These are phyloP conservation scores for Anhinga rufa DNA, from an alignment of 2,113 vertebrate species.

Conservation along the genomic window DNA sequence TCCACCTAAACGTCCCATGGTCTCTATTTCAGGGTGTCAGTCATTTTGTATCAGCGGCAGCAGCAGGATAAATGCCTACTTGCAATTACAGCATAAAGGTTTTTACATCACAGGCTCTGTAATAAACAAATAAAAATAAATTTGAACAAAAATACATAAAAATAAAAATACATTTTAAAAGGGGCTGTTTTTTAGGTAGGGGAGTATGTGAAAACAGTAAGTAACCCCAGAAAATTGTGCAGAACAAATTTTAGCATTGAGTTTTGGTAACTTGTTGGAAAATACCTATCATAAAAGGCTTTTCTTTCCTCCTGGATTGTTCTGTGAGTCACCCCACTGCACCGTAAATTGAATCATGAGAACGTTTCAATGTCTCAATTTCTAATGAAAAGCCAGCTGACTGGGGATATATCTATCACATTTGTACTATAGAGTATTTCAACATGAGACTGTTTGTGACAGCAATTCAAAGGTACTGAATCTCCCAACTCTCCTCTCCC, in stretches of 20 bases:
- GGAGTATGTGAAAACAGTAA: background rate
- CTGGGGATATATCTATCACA: background rate
- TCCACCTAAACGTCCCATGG: background rate
- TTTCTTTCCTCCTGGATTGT: background rate
- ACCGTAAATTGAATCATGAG: background rate
- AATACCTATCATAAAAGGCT: background rate
- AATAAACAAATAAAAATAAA: background rate
- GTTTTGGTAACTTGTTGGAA: background rate
- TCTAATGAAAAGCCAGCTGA: constrained; percentile 25
- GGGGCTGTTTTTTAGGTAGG: background rate
- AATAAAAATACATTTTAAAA: background rate
- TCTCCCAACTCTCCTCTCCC: background rate
- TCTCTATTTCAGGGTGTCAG: background rate
- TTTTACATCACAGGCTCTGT: background rate
- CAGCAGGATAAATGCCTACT: background rate
- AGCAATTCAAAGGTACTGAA: constrained; percentile 8
- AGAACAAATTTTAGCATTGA: background rate
- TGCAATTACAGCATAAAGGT: background rate
- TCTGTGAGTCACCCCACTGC: background rate
- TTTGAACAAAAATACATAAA: background rate
- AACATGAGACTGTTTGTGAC: constrained; percentile 12
- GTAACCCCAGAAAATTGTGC: background rate
- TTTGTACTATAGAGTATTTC: constrained; percentile 1
- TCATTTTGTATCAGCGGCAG: background rate
- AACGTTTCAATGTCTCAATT: constrained; percentile 16